Percentiles rank a stretch among this genome's conserved stretches.
phyloP scores from a whole-genome alignment of 1,140 invertebrate species.

The Lepidotrigona ventralis region DNA sequence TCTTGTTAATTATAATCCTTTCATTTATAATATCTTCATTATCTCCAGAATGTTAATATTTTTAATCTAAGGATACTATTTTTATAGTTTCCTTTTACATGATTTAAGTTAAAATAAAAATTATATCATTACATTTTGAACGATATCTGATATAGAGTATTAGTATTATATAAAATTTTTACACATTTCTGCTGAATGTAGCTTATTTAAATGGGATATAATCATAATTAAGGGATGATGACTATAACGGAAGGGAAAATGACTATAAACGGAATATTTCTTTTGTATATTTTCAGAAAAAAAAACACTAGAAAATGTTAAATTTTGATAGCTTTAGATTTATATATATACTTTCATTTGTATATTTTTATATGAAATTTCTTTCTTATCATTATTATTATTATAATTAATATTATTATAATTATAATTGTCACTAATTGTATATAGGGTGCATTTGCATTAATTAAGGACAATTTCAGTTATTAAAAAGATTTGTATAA shows the following conservation, averaged over 20 bases:
- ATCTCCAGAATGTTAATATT: background rate
- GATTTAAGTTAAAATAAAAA: background rate
- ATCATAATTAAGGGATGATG: conserved; percentile 16
- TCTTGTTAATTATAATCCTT: background rate
- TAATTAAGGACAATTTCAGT: background rate
- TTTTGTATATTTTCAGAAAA: conserved; percentile 9
- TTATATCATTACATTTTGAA: conserved; percentile 43
- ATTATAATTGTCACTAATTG: conserved; percentile 4
- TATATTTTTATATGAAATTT: conserved; percentile 8
- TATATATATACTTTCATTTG: background rate
- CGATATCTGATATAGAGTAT: conserved; percentile 25
- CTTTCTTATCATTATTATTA: background rate
- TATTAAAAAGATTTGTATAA: background rate
- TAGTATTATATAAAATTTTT: conserved; percentile 51
- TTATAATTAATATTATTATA: background rate
- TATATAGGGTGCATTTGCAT: background rate
- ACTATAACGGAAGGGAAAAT: too few relatives aligned
- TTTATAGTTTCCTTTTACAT: background rate
- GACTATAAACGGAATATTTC: conserved; percentile 7
- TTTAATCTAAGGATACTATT: background rate
- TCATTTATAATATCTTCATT: background rate
- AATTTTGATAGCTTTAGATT: conserved; percentile 21
- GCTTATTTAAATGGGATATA: conserved; percentile 38
- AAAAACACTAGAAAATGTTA: conserved; percentile 13
- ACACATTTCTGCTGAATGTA: conserved; percentile 36